Evolutionary conservation across 2,888 invertebrate genomes (phyloP).

Genomic region (Tuberolachnus salignus): DNA sequence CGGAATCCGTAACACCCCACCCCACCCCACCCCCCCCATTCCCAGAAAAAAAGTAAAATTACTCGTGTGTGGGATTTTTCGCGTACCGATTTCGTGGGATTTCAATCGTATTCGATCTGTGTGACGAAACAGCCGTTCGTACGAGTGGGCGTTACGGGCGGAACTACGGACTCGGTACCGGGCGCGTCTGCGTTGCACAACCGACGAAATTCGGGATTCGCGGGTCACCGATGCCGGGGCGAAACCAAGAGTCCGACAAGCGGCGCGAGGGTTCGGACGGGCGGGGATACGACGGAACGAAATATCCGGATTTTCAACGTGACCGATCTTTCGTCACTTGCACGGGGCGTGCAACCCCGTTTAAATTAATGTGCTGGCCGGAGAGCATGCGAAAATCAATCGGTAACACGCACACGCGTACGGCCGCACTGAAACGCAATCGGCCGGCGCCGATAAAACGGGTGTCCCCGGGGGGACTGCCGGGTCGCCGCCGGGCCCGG

Average conservation of each 20-base stretch:
- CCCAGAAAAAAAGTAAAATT: too few species aligned
- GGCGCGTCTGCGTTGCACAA: slow-evolving; percentile 1
- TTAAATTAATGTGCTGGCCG: background rate
- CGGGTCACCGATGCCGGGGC: background rate
- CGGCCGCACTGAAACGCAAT: background rate
- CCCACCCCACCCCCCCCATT: too few species aligned
- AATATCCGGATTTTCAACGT: slow-evolving; percentile 31
- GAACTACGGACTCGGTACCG: too few species aligned
- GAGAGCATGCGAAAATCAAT: slow-evolving; percentile 1
- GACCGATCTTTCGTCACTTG: slow-evolving; percentile 24
- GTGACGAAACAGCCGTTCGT: too few species aligned
- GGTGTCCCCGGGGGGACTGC: too few species aligned
- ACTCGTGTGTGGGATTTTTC: too few species aligned
- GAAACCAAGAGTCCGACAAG: slow-evolving; percentile 14
- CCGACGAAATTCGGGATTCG: background rate
- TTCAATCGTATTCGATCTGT: too few species aligned
- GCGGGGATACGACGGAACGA: background rate
- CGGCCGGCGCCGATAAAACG: slow-evolving; percentile 13
- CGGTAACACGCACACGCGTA: background rate
- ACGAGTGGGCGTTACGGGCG: too few species aligned
- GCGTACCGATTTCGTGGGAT: too few species aligned
- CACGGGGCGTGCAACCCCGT: background rate
- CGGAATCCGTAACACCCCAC: too few species aligned
- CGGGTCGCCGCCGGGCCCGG: too few species aligned
- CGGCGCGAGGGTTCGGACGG: background rate